Conservation (phyloP, 2,113 vertebrate genomes). For the Ceuthmochares aereus region DNA sequence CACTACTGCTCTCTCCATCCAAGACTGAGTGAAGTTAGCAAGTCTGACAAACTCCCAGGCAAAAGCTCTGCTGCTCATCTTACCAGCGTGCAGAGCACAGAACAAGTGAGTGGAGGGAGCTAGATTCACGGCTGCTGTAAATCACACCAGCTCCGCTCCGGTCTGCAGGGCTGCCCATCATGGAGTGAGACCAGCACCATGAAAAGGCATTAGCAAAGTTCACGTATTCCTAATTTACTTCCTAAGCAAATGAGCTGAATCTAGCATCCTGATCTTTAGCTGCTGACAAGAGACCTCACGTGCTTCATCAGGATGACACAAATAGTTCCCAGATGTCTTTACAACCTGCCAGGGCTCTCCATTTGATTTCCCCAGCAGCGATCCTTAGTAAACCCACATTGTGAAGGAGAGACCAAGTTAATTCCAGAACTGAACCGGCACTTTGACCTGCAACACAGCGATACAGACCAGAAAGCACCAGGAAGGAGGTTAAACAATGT, state of each 20-base stretch:
- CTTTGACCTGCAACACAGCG: background rate
- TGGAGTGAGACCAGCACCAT: background rate
- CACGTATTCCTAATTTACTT: background rate
- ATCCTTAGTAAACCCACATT: background rate
- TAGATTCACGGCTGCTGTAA: background rate
- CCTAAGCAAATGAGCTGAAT: background rate
- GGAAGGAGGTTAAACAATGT: background rate
- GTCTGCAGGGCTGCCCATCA: background rate
- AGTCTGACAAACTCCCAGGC: background rate
- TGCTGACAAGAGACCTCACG: background rate
- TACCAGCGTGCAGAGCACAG: background rate
- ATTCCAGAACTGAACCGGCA: background rate
- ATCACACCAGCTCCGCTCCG: background rate
- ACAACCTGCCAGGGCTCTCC: background rate
- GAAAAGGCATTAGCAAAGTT: background rate
- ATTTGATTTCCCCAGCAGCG: constrained; percentile 13
- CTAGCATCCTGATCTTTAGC: background rate
- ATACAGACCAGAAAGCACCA: background rate
- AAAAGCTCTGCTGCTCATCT: background rate
- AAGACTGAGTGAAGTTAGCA: background rate
- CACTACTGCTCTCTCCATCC: background rate
- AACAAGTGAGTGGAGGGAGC: background rate
- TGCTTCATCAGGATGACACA: background rate
- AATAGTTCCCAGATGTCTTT: background rate
- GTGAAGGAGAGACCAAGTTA: background rate